Percentiles rank a stretch among this genome's conserved stretches.
Conservation (phyloP, 2,797 vertebrate species). For the Melanotaenia pygmaea region DNA sequence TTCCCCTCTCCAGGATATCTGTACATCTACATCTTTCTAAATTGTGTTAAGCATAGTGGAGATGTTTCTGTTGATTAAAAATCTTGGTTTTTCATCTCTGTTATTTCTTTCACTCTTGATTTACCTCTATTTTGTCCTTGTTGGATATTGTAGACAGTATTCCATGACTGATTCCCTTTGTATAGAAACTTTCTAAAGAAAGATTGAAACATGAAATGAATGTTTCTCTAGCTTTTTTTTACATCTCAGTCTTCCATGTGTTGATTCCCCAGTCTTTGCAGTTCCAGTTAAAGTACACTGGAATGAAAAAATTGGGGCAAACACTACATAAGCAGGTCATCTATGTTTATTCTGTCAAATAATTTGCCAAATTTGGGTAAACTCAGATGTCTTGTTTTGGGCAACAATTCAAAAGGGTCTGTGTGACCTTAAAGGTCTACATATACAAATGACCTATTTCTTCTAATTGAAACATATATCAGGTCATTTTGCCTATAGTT, state of each 20-base stretch:
- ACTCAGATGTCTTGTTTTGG: background rate
- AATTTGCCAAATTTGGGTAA: background rate
- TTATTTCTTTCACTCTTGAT: background rate
- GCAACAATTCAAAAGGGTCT: background rate
- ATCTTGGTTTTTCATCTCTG: background rate
- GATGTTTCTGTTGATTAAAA: background rate
- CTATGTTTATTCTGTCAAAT: slow-evolving; percentile 4
- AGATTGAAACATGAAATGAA: background rate
- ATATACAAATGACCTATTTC: background rate
- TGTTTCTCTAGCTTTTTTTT: background rate
- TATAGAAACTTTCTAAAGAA: background rate
- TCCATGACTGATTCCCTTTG: background rate
- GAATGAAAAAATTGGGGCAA: background rate
- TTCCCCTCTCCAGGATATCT: background rate
- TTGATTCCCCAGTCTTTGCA: background rate
- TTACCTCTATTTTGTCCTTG: background rate
- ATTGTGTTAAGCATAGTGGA: background rate
- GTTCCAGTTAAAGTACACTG: background rate
- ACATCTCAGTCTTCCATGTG: background rate
- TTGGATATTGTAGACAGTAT: background rate
- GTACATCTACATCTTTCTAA: background rate
- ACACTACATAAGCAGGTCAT: slow-evolving; percentile 11
- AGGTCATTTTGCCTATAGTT: background rate
- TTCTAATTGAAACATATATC: background rate
- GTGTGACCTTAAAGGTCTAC: background rate